These are phyloP conservation scores for Temnothorax ravouxi DNA, from an alignment of 2,888 invertebrate genomes.

Conservation along the genomic window DNA sequence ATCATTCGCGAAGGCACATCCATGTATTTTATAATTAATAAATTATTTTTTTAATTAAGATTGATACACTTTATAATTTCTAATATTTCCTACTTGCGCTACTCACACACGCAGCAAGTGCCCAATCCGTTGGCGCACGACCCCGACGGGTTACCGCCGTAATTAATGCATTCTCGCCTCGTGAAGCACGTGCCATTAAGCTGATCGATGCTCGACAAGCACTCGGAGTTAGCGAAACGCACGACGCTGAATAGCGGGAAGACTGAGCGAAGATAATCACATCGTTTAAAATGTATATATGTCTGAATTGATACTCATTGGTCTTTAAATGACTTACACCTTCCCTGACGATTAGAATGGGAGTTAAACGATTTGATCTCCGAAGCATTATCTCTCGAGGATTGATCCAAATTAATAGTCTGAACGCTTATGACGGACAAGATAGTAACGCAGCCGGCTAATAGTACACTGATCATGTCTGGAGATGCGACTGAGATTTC, in stretches of 20 bases:
- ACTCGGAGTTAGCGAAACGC: slow-evolving; percentile 92
- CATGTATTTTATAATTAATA: neutral
- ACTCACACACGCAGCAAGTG: slow-evolving; percentile 94
- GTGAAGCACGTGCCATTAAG: slow-evolving; percentile 93
- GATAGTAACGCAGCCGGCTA: slow-evolving; percentile 25
- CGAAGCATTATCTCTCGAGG: slow-evolving; percentile 74
- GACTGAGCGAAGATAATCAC: slow-evolving; percentile 84
- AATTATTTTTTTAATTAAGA: neutral
- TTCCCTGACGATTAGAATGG: slow-evolving; percentile 72
- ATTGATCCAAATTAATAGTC: slow-evolving; percentile 64
- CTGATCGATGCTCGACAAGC: slow-evolving; percentile 87
- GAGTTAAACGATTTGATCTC: slow-evolving; percentile 34
- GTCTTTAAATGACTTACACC: slow-evolving; percentile 77
- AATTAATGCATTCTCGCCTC: slow-evolving; percentile 91
- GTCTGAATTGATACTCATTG: neutral
- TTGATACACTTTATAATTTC: neutral
- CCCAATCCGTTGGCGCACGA: slow-evolving; percentile 92
- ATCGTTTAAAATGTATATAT: slow-evolving; percentile 10
- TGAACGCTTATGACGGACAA: slow-evolving; percentile 75
- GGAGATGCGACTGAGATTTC: slow-evolving; percentile 53
- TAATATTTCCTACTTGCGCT: slow-evolving; percentile 6
- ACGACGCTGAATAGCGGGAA: slow-evolving; percentile 92
- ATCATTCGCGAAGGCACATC: neutral
- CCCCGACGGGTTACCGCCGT: slow-evolving; percentile 91
- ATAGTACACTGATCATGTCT: slow-evolving; percentile 76